Evolutionary conservation across 23 tunicate genomes (phyloP).

Genomic region (Ascidia mentula): DNA sequence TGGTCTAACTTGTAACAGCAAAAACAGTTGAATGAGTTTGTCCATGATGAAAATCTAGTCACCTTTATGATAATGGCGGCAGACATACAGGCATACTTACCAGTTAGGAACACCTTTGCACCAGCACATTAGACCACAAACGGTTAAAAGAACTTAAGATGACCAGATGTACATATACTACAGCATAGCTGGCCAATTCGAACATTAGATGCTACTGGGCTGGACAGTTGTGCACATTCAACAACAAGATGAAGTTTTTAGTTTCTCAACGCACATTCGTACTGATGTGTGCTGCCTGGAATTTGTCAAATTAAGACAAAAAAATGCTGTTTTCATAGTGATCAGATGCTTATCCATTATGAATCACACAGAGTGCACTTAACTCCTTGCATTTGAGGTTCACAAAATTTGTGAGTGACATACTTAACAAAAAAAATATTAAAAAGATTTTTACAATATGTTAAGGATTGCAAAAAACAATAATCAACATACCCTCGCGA

Average conservation of each 20-base stretch:
- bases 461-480: too few relatives aligned
- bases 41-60: too few relatives aligned
- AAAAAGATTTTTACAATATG: too few relatives aligned
- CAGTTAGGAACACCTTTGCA: not conserved
- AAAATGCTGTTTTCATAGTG: too few relatives aligned
- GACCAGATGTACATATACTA: not conserved
- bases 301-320: not conserved
- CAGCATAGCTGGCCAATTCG: not conserved
- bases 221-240: not conserved
- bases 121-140: constrained; percentile 5
- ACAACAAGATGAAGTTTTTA: not conserved
- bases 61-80: too few relatives aligned
- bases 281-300: constrained; percentile 4
- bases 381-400: too few relatives aligned
- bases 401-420: too few relatives aligned
- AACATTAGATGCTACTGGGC: constrained; percentile 6
- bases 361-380: too few relatives aligned
- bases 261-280: constrained; percentile 8
- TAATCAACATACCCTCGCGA: constrained; percentile 39
- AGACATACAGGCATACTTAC: not conserved
- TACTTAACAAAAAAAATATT: too few relatives aligned
- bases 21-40: too few relatives aligned
- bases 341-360: too few relatives aligned
- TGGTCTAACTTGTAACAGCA: not conserved
- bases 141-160: not conserved